phyloP scores from a whole-genome alignment of 2,888 invertebrate species.

The Graphium colonna region DNA sequence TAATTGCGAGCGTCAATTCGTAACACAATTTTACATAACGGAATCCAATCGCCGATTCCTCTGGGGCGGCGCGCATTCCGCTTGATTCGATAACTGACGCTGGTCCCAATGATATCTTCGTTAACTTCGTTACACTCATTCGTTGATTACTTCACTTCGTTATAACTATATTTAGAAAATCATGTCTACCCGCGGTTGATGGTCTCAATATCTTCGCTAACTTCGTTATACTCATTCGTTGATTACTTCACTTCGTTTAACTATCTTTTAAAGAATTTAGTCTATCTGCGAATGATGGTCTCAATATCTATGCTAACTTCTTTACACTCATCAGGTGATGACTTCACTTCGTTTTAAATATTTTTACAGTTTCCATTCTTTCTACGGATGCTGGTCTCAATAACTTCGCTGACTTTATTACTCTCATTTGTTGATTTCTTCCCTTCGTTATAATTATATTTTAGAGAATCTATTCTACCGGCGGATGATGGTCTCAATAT shows the following conservation, averaged over 20 bases:
- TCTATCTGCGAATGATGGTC: too few relatives aligned
- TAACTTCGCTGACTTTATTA: slow-evolving; percentile 8
- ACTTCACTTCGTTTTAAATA: neutral
- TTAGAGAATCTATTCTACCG: too few relatives aligned
- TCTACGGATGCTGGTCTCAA: too few relatives aligned
- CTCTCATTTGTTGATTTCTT: too few relatives aligned
- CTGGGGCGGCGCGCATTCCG: slow-evolving; percentile 36
- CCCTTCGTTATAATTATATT: neutral
- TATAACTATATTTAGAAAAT: too few relatives aligned
- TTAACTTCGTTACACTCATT: slow-evolving; percentile 2
- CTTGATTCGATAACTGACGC: slow-evolving; percentile 34
- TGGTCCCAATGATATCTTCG: slow-evolving; percentile 23
- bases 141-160: too few relatives aligned
- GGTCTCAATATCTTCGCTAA: slow-evolving; percentile 22
- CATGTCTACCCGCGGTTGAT: too few relatives aligned
- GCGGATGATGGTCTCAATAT: slow-evolving; percentile 26
- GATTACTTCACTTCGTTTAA: too few relatives aligned
- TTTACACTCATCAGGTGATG: neutral
- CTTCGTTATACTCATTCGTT: slow-evolving; percentile 1
- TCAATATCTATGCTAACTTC: slow-evolving; percentile 18
- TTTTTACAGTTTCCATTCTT: too few relatives aligned
- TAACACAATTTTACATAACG: slow-evolving; percentile 24
- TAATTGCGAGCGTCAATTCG: slow-evolving; percentile 15
- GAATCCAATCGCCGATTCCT: slow-evolving; percentile 23
- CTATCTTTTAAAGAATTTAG: too few relatives aligned